Evolutionary conservation across 2,888 invertebrate species (phyloP).

Genomic region (Notodonta dromedarius): DNA sequence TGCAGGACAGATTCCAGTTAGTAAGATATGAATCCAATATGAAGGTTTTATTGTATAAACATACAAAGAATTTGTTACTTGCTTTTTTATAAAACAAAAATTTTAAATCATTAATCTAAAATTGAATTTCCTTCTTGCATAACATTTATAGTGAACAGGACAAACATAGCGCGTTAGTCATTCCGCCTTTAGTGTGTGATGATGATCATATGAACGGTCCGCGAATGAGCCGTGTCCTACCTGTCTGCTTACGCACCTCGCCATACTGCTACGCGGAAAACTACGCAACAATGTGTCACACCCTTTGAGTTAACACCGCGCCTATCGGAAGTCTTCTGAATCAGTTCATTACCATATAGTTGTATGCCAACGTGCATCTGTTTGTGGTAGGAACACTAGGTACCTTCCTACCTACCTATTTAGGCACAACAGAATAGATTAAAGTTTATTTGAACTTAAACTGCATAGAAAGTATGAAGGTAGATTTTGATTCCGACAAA

Average conservation of each 20-base stretch:
- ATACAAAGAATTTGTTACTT: no score
- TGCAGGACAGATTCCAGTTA: no score
- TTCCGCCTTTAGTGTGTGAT: constrained; percentile 35
- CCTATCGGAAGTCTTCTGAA: neutral
- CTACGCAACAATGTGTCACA: constrained; percentile 35
- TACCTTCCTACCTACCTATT: no score
- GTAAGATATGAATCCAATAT: no score
- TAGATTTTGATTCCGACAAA: no score
- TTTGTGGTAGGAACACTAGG: no score
- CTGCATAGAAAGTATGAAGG: neutral
- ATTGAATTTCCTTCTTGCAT: constrained; percentile 43
- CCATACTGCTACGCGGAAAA: constrained; percentile 47
- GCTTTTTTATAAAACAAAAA: no score
- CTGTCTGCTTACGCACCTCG: constrained; percentile 23
- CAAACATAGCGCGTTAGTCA: constrained; percentile 52
- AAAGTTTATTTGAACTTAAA: no score
- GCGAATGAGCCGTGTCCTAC: constrained; percentile 26
- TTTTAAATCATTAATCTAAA: neutral
- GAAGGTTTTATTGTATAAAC: no score
- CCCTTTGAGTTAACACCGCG: constrained; percentile 6
- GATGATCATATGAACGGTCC: constrained; percentile 15
- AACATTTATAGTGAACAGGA: constrained; percentile 51
- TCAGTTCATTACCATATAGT: no score
- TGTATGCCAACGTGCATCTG: no score
- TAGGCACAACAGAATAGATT: no score